Evolutionary conservation across 2,797 vertebrate species (phyloP), one percentile per base, ranked within the genome.

Genomic region (Geotrypetes seraphini): DNA sequence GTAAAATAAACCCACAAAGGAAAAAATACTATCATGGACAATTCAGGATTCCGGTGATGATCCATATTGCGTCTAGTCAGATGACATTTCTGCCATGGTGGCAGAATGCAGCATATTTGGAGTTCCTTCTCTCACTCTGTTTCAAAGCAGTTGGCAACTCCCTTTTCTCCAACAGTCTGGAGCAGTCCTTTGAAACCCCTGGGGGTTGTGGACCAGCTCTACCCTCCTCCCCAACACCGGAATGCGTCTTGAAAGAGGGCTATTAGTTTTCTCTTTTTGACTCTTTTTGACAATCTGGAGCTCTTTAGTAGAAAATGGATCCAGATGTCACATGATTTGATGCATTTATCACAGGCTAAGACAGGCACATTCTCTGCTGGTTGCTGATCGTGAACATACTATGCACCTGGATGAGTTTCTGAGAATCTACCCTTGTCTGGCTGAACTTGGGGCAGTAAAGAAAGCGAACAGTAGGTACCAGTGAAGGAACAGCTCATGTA

Each of bases 121-220:
- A n/a, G n/a, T n/a, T n/a, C n/a, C n/a, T n/a, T n/a, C n/a, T n/a
- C n/a, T n/a, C n/a, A n/a, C n/a, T n/a, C n/a, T n/a, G n/a, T n/a
- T n/a, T n/a, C n/a, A n/a, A n/a, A n/a, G n/a, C n/a, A n/a, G n/a
- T n/a, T n/a, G n/a, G n/a, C n/a, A n/a, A n/a, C n/a, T n/a, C n/a
- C n/a, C n/a, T n/a, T n/a, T n/a, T n/a, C n/a, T n/a, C n/a, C n/a
- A n/a, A n/a, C n/a, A n/a, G n/a, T n/a, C n/a, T n/a, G n/a, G n/a
- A n/a, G n/a, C n/a, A 31, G 13, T 12, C 24, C 32, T 57, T 69
- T 66, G 53, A 44, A 26, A 45, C 6, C 16, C 4, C 5, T 14
- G 34, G 13, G 21, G 38, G 10, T 6, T 31, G 25, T 5, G 46
- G 44, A 36, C 42, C 25, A 20, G 46, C 49, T 31, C 42, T 28